Evolutionary conservation across 64 coral and sea anemone genomes (phyloP).

Genomic region (Dendronephthya gigantea): DNA sequence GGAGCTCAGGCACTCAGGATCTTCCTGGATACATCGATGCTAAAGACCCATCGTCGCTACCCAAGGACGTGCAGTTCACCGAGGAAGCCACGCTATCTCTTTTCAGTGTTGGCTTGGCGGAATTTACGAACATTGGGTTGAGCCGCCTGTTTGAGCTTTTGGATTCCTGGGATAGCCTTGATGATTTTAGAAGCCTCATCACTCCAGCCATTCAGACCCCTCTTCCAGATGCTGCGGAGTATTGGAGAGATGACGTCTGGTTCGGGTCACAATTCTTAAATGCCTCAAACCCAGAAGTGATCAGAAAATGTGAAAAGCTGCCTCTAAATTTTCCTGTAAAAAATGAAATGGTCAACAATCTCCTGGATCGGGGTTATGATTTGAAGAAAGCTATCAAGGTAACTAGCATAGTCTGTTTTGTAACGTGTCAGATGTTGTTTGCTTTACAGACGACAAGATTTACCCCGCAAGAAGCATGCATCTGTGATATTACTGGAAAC

Average conservation of each 20-base stretch:
- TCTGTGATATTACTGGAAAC: too few species aligned
- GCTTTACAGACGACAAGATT: too few species aligned
- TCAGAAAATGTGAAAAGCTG: slow-evolving; percentile 21
- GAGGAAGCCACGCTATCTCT: slow-evolving; percentile 30
- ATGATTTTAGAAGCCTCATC: slow-evolving; percentile 31
- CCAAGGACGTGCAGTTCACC: slow-evolving; percentile 41
- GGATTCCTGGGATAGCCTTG: slow-evolving; percentile 31
- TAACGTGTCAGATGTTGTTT: too few species aligned
- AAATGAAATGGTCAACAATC: slow-evolving; percentile 28
- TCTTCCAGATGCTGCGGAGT: slow-evolving; percentile 15
- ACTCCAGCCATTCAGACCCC: not conserved
- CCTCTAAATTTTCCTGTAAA: slow-evolving; percentile 42
- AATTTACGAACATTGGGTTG: slow-evolving; percentile 24
- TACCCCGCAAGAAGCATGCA: too few species aligned
- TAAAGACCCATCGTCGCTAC: slow-evolving; percentile 6
- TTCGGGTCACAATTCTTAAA: slow-evolving; percentile 47
- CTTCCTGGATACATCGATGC: slow-evolving; percentile 38
- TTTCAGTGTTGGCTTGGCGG: slow-evolving; percentile 18
- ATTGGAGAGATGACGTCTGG: slow-evolving; percentile 36
- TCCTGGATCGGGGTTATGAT: slow-evolving; percentile 31
- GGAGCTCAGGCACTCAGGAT: slow-evolving; percentile 20
- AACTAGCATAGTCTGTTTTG: not conserved
- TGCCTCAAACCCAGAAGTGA: slow-evolving; percentile 36
- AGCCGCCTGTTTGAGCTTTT: not conserved
- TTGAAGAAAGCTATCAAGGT: not conserved